Conservation (phyloP, 35 echinoderm and acorn worm genomes). For the Nesometra sesokonis region DNA sequence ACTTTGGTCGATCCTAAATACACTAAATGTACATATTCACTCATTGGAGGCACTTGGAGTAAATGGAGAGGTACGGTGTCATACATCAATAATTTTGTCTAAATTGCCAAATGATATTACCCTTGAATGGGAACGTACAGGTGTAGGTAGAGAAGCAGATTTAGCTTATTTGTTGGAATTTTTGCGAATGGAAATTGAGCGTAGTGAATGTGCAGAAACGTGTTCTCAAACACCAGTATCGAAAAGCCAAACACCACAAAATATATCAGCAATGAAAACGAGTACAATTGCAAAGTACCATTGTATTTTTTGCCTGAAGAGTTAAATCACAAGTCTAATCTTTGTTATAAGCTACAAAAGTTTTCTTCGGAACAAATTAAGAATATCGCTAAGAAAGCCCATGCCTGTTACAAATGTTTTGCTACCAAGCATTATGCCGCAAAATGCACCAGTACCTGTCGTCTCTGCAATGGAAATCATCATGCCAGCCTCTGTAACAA, state of each 20-base stretch:
- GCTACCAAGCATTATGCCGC: background rate
- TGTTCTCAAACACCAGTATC: background rate
- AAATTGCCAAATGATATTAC: too few relatives aligned
- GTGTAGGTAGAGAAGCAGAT: background rate
- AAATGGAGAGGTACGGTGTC: slow-evolving; percentile 16
- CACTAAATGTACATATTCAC: slow-evolving; percentile 14
- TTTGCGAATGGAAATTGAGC: background rate
- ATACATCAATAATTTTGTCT: too few relatives aligned
- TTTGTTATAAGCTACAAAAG: too few relatives aligned
- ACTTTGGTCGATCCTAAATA: slow-evolving; percentile 1
- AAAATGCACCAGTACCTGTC: background rate
- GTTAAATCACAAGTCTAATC: too few relatives aligned
- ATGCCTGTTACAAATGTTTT: too few relatives aligned
- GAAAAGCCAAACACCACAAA: too few relatives aligned
- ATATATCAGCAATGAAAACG: too few relatives aligned
- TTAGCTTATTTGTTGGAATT: background rate
- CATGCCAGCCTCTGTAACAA: background rate
- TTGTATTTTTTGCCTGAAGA: too few relatives aligned
- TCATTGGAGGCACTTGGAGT: slow-evolving; percentile 28
- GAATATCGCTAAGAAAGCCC: too few relatives aligned
- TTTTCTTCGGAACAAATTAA: too few relatives aligned
- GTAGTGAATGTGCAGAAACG: background rate
- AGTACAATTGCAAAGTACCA: too few relatives aligned
- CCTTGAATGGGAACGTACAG: background rate
- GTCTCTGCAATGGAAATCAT: background rate